These are phyloP conservation scores for Sebastes itinus DNA, from an alignment of 2,797 vertebrate species.

Conservation along the genomic window DNA sequence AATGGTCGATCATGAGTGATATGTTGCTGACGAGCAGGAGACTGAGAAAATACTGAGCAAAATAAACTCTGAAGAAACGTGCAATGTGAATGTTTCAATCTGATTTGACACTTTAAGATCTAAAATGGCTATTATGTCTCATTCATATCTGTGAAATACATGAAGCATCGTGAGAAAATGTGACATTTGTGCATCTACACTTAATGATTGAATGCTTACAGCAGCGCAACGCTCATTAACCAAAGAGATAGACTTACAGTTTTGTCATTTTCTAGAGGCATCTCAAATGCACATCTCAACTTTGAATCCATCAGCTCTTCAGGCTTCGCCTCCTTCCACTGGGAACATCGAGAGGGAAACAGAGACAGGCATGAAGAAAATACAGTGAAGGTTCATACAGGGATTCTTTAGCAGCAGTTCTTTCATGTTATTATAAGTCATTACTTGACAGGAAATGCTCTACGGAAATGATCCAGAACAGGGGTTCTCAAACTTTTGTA, in stretches of 20 bases:
- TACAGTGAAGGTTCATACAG: background rate
- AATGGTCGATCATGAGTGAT: constrained; percentile 41
- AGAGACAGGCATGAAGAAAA: background rate
- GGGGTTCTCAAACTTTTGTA: too few relatives aligned
- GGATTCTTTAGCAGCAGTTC: background rate
- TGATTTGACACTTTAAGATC: background rate
- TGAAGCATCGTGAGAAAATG: background rate
- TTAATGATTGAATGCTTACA: background rate
- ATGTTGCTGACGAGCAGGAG: constrained; percentile 8
- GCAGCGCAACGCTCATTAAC: background rate
- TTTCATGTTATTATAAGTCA: background rate
- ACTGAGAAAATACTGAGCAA: background rate
- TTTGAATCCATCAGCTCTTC: constrained; percentile 98
- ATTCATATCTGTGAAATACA: background rate
- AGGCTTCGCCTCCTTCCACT: constrained; percentile 97
- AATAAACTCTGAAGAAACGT: background rate
- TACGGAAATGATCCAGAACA: background rate
- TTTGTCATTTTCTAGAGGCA: constrained; percentile 94
- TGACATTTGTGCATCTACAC: background rate
- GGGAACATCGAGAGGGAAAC: constrained; percentile 33
- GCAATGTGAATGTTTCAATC: background rate
- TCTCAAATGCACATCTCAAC: constrained; percentile 94
- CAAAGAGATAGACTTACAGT: constrained; percentile 78
- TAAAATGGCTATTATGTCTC: background rate
- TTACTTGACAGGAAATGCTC: background rate